These are phyloP conservation scores for Hylia prasina DNA, from an alignment of 2,113 vertebrate species.

Conservation along the genomic window DNA sequence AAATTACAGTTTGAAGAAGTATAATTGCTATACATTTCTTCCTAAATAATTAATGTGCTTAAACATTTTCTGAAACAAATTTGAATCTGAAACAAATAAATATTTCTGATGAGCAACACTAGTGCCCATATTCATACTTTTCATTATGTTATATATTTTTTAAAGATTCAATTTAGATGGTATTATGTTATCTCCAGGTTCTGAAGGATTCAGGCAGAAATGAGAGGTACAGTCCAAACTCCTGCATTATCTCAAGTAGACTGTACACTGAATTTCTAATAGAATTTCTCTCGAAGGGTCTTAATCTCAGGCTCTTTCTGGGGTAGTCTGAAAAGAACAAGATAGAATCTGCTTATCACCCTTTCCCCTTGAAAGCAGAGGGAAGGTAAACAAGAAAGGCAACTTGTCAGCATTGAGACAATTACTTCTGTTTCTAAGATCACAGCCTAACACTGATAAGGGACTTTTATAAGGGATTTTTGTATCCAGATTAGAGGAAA, in stretches of 20 bases:
- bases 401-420: conserved; percentile 25
- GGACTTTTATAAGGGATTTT: conserved; percentile 32
- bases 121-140: not conserved
- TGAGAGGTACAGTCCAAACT: not conserved
- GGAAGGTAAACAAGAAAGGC: conserved; percentile 38
- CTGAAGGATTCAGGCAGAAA: not conserved
- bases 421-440: conserved; percentile 31
- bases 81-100: not conserved
- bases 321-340: not conserved
- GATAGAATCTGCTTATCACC: conserved; percentile 53
- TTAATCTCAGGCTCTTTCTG: conserved; percentile 23
- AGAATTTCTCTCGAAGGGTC: conserved; percentile 1
- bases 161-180: not conserved
- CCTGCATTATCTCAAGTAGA: conserved; percentile 3
- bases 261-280: conserved; percentile 17
- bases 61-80: not conserved
- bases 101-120: not conserved
- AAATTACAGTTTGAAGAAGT: not conserved
- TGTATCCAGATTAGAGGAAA: conserved; percentile 38
- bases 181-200: not conserved
- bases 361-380: conserved; percentile 8
- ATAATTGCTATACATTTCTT: not conserved
- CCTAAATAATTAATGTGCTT: not conserved
- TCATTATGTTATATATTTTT: not conserved
- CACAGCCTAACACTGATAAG: conserved; percentile 12